Evolutionary conservation across 1,140 invertebrate species (phyloP).

Genomic region (Magallana ariakensis): DNA sequence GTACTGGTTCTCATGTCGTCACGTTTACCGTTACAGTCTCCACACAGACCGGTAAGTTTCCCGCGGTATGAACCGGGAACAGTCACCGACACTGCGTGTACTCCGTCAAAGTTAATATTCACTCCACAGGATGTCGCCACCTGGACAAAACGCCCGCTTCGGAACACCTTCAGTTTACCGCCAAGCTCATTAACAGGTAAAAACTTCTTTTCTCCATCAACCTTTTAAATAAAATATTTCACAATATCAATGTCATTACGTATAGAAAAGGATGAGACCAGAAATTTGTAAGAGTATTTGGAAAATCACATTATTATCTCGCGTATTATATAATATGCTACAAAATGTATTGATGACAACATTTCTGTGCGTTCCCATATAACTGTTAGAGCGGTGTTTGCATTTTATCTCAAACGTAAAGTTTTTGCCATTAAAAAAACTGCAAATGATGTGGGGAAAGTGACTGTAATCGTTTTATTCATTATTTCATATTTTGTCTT

Average conservation of each 20-base stretch:
- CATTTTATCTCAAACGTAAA: too few relatives aligned
- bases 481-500: too few relatives aligned
- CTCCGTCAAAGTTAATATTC: slow-evolving; percentile 91
- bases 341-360: background rate
- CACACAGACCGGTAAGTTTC: slow-evolving; percentile 75
- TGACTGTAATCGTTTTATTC: too few relatives aligned
- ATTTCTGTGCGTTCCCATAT: too few relatives aligned
- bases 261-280: too few relatives aligned
- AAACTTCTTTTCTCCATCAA: slow-evolving; percentile 56
- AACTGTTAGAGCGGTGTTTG: too few relatives aligned
- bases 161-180: slow-evolving; percentile 50
- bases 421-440: too few relatives aligned
- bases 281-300: too few relatives aligned
- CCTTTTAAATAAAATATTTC: slow-evolving; percentile 39
- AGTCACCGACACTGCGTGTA: slow-evolving; percentile 82
- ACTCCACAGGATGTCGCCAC: slow-evolving; percentile 62
- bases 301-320: background rate
- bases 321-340: background rate
- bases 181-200: slow-evolving; percentile 52
- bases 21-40: slow-evolving; percentile 63
- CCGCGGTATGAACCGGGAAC: slow-evolving; percentile 87
- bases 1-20: slow-evolving; percentile 60
- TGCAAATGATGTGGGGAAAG: too few relatives aligned
- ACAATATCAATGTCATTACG: background rate
- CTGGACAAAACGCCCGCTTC: slow-evolving; percentile 55